A percentile compares a stretch with the other conserved stretches of the same genome.
phyloP scores from a whole-genome alignment of 2,797 vertebrate genomes.

The Molossus molossus region DNA sequence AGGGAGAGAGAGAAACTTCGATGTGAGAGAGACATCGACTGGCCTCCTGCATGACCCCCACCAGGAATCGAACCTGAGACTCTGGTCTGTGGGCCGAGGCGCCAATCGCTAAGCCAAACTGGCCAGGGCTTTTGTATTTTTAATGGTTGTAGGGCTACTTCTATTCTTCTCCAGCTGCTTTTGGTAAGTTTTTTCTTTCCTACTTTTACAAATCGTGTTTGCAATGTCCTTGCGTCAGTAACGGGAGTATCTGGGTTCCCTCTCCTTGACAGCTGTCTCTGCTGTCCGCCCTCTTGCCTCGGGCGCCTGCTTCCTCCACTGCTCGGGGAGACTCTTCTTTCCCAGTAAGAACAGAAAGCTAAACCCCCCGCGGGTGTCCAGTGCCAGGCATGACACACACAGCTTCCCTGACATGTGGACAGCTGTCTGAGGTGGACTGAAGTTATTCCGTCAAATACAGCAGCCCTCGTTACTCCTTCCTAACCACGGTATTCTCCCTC shows the following conservation, averaged over 20 bases:
- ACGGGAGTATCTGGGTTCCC: neutral
- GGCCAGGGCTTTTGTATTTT: neutral
- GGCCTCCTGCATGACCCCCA: too few species aligned
- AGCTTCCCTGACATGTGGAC: neutral
- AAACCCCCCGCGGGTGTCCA: rapidly evolving
- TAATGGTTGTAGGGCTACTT: neutral
- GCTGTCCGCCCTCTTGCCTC: neutral
- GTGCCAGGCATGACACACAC: rapidly evolving
- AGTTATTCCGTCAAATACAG: neutral
- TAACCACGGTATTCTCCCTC: neutral
- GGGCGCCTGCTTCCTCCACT: neutral
- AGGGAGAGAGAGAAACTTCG: too few species aligned
- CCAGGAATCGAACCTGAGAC: too few species aligned
- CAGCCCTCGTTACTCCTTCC: neutral
- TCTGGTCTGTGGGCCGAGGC: too few species aligned
- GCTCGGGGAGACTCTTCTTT: neutral
- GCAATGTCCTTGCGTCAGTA: neutral
- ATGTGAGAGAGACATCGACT: too few species aligned
- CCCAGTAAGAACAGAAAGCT: neutral
- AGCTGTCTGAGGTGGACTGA: neutral
- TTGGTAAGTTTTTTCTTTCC: neutral
- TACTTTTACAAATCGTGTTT: neutral
- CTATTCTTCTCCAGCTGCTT: neutral
- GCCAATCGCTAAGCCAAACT: too few species aligned
- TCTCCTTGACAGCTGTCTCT: rapidly evolving